Base-by-base conservation (phyloP, 2,888 invertebrate genomes). In the Nephrocerus scutellatus region DNA sequence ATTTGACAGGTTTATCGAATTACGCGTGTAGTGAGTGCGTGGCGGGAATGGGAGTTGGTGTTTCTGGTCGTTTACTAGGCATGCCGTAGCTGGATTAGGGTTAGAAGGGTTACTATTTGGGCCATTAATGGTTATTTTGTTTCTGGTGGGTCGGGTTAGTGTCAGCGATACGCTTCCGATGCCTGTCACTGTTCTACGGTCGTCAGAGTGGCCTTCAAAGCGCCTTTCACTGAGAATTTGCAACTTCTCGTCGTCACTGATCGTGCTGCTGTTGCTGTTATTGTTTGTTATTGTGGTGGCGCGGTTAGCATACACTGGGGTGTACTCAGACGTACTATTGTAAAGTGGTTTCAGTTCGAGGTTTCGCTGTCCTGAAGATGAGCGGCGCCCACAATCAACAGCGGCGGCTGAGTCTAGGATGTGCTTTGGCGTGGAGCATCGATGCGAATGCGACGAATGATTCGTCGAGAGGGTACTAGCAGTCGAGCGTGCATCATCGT, bases 231-330 rank as follows among this genome's bases (percentile, higher is more conserved):
- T 59, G 36, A 68, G 47, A 45, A 67, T 49, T 47, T 66, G 62
- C 67, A 68, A 68, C 48, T 68, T 68, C 49, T 68, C 68, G 44
- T 68, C 68, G 48, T 68, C 67, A 48, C 57, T 59, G 23, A 60
- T 60, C 38, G 60, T 61, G 33, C 57, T 56, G 30, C 49, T 36
- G 5, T 12, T 18, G 25, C 59, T 56, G 26, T 58, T 39, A 8
- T 18, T 16, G 15, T 59, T 48, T 31, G 62, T 59, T 39, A 65
- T 56, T 46, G 64, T 60, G 52, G 52, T 53, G 43, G 63, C 55
- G 24, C 65, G 63, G 51, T 61, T 68, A 28, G 63, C 56, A 50
- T 68, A 68, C 12, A 68, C 68, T 2, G 68, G 68, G 16, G 59
- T 62, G 44, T 68, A 68, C 21, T 65, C 66, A 35, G 56, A 49